Evolutionary conservation across 2,797 vertebrate species (phyloP).

Genomic region (Menidia menidia): DNA sequence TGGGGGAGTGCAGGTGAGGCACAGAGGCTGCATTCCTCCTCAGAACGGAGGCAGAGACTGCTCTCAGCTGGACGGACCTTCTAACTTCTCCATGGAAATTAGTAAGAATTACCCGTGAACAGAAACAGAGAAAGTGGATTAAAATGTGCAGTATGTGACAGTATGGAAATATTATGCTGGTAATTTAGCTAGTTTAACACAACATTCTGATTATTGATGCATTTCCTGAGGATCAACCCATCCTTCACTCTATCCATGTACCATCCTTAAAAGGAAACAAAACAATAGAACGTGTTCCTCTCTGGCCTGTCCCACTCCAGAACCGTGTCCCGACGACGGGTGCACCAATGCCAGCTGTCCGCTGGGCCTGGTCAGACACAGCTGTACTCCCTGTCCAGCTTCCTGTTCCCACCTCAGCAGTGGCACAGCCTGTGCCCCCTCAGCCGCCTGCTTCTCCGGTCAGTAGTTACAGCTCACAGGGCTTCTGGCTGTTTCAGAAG

Average conservation of each 20-base stretch:
- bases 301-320: constrained; percentile 60
- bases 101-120: constrained; percentile 74
- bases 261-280: too few relatives aligned
- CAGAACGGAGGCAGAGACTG: constrained; percentile 86
- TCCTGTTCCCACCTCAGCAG: constrained; percentile 87
- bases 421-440: constrained; percentile 64
- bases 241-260: too few relatives aligned
- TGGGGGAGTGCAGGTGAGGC: constrained; percentile 81
- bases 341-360: constrained; percentile 86
- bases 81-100: constrained; percentile 74
- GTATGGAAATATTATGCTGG: too few relatives aligned
- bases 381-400: constrained; percentile 86
- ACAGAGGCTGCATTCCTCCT: constrained; percentile 83
- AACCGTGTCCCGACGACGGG: constrained; percentile 79
- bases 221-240: too few relatives aligned
- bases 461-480: neutral
- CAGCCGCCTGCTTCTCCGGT: constrained; percentile 85
- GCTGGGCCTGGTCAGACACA: constrained; percentile 71
- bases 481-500: neutral
- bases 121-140: too few relatives aligned
- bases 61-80: constrained; percentile 64
- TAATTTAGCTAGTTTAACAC: too few relatives aligned
- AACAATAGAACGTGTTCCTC: too few relatives aligned
- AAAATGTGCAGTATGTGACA: too few relatives aligned
- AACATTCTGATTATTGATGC: too few relatives aligned